Conservation (phyloP, 2,888 invertebrate genomes). For the Diadegma fenestrale region DNA sequence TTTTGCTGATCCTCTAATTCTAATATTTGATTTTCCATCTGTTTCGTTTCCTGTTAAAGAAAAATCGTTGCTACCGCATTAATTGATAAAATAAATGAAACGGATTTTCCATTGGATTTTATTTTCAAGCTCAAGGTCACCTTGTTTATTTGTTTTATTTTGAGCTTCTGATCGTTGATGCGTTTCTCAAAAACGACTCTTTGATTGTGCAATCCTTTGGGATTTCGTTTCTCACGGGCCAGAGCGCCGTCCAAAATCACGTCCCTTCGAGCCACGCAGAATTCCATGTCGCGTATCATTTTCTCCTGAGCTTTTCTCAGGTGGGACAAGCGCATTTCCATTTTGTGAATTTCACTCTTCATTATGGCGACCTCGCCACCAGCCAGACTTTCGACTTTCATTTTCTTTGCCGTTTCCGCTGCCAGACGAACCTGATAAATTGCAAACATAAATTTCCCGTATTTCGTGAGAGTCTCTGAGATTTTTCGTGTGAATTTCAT, state of each 20-base stretch:
- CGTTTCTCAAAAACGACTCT: constrained; percentile 86
- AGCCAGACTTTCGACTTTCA: constrained; percentile 88
- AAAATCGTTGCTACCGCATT: background rate
- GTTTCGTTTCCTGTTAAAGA: constrained; percentile 79
- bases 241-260: constrained; percentile 87
- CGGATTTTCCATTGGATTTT: constrained; percentile 45
- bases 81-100: background rate
- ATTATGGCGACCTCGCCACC: constrained; percentile 91
- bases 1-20: constrained; percentile 76
- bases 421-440: constrained; percentile 86
- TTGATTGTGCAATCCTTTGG: constrained; percentile 85
- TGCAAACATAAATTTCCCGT: background rate
- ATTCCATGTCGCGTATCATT: constrained; percentile 88
- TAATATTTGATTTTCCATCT: constrained; percentile 79
- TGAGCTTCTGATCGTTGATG: constrained; percentile 87
- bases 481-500: background rate
- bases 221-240: constrained; percentile 86
- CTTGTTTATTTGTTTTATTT: constrained; percentile 86
- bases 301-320: constrained; percentile 87
- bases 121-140: constrained; percentile 77
- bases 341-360: constrained; percentile 93
- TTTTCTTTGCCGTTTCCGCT: constrained; percentile 89
- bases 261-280: constrained; percentile 88
- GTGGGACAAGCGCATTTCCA: constrained; percentile 89
- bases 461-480: background rate